Base-by-base conservation (phyloP, 64 coral and sea anemone genomes). In the Pocillopora damicornis region DNA sequence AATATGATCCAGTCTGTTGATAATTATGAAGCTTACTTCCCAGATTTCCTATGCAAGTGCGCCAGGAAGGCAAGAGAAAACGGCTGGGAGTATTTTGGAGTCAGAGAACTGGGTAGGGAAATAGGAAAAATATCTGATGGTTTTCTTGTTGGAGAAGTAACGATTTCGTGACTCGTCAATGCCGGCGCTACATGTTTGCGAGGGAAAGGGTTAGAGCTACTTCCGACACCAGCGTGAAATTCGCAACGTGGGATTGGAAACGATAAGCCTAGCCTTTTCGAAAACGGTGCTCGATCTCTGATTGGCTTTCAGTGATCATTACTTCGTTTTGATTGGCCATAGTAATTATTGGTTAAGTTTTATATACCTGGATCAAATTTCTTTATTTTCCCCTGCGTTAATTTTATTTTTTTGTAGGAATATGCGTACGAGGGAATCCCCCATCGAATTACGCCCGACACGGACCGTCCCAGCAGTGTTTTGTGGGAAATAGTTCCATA, bases 11-110 rank as follows among this genome's bases (percentile, higher is more conserved):
- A 74, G 9, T 73, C 22, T 22, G 76, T 45, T 75, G 8, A 26
- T 0, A 67, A 77, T 73, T 86, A 61, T 34, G 12, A 13, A 17
- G 82, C 17, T 1, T 73, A 84, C 16, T 91, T 91, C 69, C 13
- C 15, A 35, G 60, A 81, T 5, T 81, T 81, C 14, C 30, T 81
- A 14, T 81, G 79, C 25, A 62, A 16, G 16, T 81, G 79, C 13
- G 79, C 59, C 6, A 25, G 58, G 10, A 16, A 30, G 11, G 79
- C 79, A 35, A 62, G 18, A 15, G 15, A 34, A 22, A 81, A 81
- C 36, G 58, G 25, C 6, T 81, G 79, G 79, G 79, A 81, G 22
- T 81, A 81, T 25, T 81, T 81, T 81, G 79, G 79, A 64, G 79
- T 81, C 1, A 81, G 79, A 35, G 79, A 81, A 36, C 1, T 64